Evolutionary conservation across 2,888 invertebrate species (phyloP).

Genomic region (Phlogophora meticulosa): DNA sequence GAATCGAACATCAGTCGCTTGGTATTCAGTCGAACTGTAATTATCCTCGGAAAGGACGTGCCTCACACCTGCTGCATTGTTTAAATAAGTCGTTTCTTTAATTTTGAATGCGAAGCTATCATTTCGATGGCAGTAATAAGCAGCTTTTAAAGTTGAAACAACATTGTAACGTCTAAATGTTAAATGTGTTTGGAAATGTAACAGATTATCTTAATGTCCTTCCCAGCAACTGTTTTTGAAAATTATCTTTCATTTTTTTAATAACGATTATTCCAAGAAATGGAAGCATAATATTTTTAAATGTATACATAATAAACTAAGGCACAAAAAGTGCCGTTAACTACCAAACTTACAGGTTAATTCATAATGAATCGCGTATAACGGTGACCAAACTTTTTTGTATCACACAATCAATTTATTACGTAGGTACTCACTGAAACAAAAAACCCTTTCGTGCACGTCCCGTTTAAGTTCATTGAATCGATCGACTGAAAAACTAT

Average conservation of each 20-base stretch:
- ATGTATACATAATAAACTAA: slow-evolving; percentile 21
- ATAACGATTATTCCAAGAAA: slow-evolving; percentile 1
- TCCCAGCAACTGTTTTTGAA: slow-evolving; percentile 12
- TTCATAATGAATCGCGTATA: slow-evolving; percentile 51
- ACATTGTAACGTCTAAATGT: slow-evolving; percentile 29
- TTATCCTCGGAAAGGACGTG: slow-evolving; percentile 73
- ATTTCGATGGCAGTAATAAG: slow-evolving; percentile 43
- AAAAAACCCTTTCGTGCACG: slow-evolving; percentile 43
- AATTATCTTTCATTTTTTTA: slow-evolving; percentile 8
- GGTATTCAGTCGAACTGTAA: slow-evolving; percentile 72
- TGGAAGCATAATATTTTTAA: slow-evolving; percentile 6
- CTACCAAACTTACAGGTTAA: slow-evolving; percentile 33
- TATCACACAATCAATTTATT: slow-evolving; percentile 56
- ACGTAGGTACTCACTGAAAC: slow-evolving; percentile 27
- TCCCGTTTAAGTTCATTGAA: slow-evolving; percentile 64
- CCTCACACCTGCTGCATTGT: slow-evolving; percentile 76
- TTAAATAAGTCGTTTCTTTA: slow-evolving; percentile 56
- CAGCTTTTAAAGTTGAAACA: slow-evolving; percentile 34
- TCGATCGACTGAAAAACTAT: slow-evolving; percentile 59
- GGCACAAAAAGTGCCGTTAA: slow-evolving; percentile 35
- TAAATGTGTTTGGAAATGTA: slow-evolving; percentile 31
- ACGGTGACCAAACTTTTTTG: slow-evolving; percentile 49
- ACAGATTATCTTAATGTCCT: slow-evolving; percentile 30
- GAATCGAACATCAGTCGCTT: slow-evolving; percentile 64
- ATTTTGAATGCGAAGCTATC: slow-evolving; percentile 36